Conservation (phyloP, 2,888 invertebrate genomes). For the Mythimna albipuncta region DNA sequence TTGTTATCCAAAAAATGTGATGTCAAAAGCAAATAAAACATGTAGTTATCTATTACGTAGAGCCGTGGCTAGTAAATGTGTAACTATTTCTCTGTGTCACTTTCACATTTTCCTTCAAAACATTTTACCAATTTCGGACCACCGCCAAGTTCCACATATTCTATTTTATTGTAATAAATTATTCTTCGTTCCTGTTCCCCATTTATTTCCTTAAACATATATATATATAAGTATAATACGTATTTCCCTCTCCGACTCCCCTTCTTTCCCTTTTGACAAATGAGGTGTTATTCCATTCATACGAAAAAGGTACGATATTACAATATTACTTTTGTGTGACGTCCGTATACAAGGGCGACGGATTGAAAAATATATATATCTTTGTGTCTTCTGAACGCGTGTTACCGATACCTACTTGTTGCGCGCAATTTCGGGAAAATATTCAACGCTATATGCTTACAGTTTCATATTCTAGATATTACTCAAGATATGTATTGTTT, state of each 20-base stretch:
- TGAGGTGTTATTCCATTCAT: constrained; percentile 59
- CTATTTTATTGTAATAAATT: constrained; percentile 44
- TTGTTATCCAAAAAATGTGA: not conserved
- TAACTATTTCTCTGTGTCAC: not conserved
- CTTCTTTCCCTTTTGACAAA: constrained; percentile 43
- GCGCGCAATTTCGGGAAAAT: constrained; percentile 12
- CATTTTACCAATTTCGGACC: constrained; percentile 32
- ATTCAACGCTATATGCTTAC: not conserved
- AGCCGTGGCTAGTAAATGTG: not conserved
- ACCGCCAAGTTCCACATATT: constrained; percentile 16
- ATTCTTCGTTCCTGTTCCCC: constrained; percentile 19
- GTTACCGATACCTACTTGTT: constrained; percentile 37
- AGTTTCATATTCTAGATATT: not conserved
- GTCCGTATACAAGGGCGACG: constrained; percentile 5
- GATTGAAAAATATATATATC: constrained; percentile 29
- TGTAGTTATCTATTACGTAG: too few species aligned
- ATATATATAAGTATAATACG: constrained; percentile 32
- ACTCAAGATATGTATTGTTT: not conserved
- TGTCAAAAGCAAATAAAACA: not conserved
- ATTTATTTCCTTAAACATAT: constrained; percentile 35
- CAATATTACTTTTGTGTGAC: constrained; percentile 43
- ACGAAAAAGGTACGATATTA: constrained; percentile 47
- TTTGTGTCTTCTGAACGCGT: constrained; percentile 16
- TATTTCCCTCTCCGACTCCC: constrained; percentile 17
- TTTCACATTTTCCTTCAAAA: constrained; percentile 14